Percentiles rank a stretch among this genome's conserved stretches.
phyloP scores from a whole-genome alignment of 2,888 invertebrate genomes.

The Tenthredo scrophulariae region DNA sequence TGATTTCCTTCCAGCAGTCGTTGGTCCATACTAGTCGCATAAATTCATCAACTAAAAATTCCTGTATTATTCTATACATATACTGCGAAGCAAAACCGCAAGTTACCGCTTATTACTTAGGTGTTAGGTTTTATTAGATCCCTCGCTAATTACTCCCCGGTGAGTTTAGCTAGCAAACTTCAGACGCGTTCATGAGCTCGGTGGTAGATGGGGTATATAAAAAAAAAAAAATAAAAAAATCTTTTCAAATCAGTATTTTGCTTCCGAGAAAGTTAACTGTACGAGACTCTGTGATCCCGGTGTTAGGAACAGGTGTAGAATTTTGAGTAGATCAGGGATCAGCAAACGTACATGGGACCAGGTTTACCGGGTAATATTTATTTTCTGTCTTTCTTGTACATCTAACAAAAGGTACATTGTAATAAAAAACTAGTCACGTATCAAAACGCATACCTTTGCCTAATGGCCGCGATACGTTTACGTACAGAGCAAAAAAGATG shows the following conservation, averaged over 20 bases:
- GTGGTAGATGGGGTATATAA: neutral
- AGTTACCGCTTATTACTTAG: slow-evolving; percentile 4
- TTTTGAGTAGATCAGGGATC: slow-evolving; percentile 20
- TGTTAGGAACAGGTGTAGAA: slow-evolving; percentile 24
- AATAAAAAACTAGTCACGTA: slow-evolving; percentile 43
- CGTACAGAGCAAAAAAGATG: neutral
- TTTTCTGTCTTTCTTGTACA: neutral
- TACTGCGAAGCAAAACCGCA: neutral
- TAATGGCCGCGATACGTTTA: slow-evolving; percentile 35
- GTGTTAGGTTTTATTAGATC: slow-evolving; percentile 33
- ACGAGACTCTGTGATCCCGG: slow-evolving; percentile 25
- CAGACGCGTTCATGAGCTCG: neutral
- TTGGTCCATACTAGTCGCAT: neutral
- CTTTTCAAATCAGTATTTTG: slow-evolving; percentile 36
- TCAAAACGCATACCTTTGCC: slow-evolving; percentile 8
- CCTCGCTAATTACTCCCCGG: slow-evolving; percentile 31
- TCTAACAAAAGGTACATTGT: neutral
- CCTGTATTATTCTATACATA: neutral
- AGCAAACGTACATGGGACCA: neutral
- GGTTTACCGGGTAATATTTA: neutral
- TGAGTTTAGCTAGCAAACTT: slow-evolving; percentile 17
- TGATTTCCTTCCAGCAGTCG: neutral
- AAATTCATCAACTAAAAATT: neutral
- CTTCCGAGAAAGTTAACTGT: slow-evolving; percentile 31
- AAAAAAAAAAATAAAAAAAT: neutral